Conservation (phyloP, 2,797 vertebrate species). For the Cichlasoma orientale region DNA sequence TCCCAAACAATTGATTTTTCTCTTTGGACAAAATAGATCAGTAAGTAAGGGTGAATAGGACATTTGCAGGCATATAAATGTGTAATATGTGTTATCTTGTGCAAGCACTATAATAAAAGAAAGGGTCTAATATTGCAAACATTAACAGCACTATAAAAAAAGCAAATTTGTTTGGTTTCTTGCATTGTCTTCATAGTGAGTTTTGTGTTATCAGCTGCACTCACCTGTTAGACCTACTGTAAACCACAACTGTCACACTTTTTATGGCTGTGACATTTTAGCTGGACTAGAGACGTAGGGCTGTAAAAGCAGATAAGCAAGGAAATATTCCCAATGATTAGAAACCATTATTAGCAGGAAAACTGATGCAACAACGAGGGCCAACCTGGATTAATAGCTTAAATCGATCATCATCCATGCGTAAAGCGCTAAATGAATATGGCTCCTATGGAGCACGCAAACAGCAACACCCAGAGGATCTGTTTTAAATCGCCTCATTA, state of each 20-base stretch:
- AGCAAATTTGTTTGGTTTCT: constrained; percentile 9
- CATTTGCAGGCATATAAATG: constrained; percentile 18
- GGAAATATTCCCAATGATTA: constrained; percentile 48
- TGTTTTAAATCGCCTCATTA: constrained; percentile 17
- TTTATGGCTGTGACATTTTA: constrained; percentile 67
- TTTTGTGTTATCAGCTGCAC: constrained; percentile 66
- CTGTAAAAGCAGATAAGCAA: constrained; percentile 67
- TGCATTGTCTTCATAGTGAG: constrained; percentile 24
- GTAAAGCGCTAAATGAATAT: not conserved
- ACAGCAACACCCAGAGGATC: not conserved
- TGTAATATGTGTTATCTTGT: constrained; percentile 15
- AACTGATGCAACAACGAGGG: constrained; percentile 27
- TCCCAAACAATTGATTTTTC: not conserved
- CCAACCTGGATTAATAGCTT: constrained; percentile 17
- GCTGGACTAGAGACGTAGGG: constrained; percentile 53
- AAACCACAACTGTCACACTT: constrained; percentile 57
- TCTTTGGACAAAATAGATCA: not conserved
- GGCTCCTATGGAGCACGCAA: not conserved
- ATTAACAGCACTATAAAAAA: constrained; percentile 34
- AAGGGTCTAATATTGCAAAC: constrained; percentile 26
- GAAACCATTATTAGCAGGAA: constrained; percentile 40
- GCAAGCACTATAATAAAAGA: constrained; percentile 31
- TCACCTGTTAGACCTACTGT: constrained; percentile 63
- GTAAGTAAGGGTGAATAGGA: not conserved
- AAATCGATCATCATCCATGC: not conserved